These are phyloP conservation scores for Ochropleura plecta DNA, from an alignment of 2,888 invertebrate species.

Conservation along the genomic window DNA sequence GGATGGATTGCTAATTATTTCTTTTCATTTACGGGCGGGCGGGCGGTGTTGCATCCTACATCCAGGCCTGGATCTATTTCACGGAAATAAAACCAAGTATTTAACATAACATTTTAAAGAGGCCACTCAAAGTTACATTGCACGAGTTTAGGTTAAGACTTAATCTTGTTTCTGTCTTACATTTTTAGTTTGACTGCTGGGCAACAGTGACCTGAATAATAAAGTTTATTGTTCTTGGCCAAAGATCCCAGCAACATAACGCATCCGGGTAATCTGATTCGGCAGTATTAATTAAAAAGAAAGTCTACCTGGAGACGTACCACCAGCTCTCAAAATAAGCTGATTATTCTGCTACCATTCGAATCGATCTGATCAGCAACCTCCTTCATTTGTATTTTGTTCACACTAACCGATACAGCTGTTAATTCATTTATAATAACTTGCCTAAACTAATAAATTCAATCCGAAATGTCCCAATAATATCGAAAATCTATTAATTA, in stretches of 20 bases:
- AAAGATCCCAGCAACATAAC: neutral
- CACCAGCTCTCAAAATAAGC: neutral
- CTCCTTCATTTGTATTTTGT: neutral
- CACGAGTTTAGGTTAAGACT: neutral
- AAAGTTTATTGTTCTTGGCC: neutral
- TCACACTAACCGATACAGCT: neutral
- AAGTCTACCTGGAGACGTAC: no score
- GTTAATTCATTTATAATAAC: constrained; percentile 6
- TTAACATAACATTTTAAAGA: no score
- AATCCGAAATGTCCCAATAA: neutral
- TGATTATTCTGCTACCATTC: neutral
- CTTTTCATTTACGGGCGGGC: no score
- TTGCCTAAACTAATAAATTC: neutral
- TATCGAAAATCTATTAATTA: constrained; percentile 15
- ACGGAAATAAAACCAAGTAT: no score
- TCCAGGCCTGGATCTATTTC: no score
- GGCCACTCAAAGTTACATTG: neutral
- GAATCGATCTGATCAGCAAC: neutral
- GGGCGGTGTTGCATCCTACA: no score
- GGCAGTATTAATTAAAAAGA: no score
- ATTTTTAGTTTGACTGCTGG: neutral
- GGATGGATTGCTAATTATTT: no score
- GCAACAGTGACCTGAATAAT: neutral
- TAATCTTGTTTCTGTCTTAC: neutral
- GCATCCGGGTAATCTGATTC: neutral